Evolutionary conservation across 2,888 invertebrate species (phyloP).

Genomic region (Phortica okadai): DNA sequence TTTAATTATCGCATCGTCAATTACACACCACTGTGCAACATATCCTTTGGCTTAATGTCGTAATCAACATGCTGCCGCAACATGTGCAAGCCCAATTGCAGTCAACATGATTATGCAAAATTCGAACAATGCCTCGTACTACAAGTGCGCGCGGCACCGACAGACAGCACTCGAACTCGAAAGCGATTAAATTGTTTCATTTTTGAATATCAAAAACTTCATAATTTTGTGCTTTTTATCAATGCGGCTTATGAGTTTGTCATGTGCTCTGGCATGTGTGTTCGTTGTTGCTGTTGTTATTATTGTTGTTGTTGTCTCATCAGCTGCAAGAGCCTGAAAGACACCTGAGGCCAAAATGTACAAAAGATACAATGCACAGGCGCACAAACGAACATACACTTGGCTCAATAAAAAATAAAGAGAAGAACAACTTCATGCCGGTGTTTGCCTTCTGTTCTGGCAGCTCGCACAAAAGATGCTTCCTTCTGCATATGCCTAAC

Average conservation of each 20-base stretch:
- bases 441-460: constrained; percentile 25
- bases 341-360: constrained; percentile 30
- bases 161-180: background rate
- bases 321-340: constrained; percentile 25
- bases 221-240: constrained; percentile 13
- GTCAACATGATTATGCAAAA: constrained; percentile 20
- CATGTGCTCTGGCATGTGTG: no score
- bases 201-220: constrained; percentile 18
- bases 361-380: constrained; percentile 14
- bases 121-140: background rate
- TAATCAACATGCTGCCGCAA: constrained; percentile 16
- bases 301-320: background rate
- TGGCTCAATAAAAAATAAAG: background rate
- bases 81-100: constrained; percentile 21
- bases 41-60: constrained; percentile 10
- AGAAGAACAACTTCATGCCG: constrained; percentile 1
- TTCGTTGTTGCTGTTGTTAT: background rate
- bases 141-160: no score
- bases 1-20: background rate
- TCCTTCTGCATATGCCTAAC: background rate
- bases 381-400: background rate
- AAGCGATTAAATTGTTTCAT: constrained; percentile 24
- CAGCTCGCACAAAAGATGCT: constrained; percentile 9
- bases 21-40: background rate
- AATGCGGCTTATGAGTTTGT: background rate